Percentiles rank a stretch among this genome's conserved stretches.
phyloP scores from a whole-genome alignment of 2,113 vertebrate species.

The Mormyrus iriodes region DNA sequence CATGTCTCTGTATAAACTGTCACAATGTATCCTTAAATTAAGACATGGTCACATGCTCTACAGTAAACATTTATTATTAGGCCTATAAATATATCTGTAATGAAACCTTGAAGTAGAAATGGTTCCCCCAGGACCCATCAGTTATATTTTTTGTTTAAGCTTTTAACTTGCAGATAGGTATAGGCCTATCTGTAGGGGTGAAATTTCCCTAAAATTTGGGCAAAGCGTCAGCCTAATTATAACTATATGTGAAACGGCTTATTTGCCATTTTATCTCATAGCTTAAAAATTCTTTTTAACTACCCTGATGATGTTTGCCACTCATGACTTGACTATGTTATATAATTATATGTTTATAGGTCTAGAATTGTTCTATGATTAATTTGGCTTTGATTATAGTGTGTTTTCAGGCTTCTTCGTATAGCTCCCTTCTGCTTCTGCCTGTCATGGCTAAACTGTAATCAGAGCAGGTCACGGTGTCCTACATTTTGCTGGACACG shows the following conservation, averaged over 20 bases:
- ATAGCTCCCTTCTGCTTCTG: neutral
- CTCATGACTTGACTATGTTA: no score
- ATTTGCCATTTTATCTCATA: neutral
- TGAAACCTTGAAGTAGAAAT: neutral
- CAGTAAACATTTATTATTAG: neutral
- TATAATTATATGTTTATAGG: neutral
- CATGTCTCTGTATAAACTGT: neutral
- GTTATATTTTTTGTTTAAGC: neutral
- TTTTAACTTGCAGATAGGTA: neutral
- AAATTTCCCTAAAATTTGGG: neutral
- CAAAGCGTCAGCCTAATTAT: neutral
- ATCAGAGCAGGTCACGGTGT: constrained; percentile 3
- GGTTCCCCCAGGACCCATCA: neutral
- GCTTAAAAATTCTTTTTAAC: neutral
- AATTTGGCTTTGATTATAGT: neutral
- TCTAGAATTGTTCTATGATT: neutral
- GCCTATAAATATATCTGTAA: neutral
- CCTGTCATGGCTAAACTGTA: neutral
- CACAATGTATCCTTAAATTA: neutral
- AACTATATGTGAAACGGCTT: neutral
- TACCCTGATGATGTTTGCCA: neutral
- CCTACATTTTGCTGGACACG: neutral
- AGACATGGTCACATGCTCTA: neutral
- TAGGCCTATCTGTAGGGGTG: neutral
- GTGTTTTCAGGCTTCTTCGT: neutral